Evolutionary conservation across 1,140 invertebrate species (phyloP), one percentile per base, ranked within the genome.

Genomic region (Euglossa dilemma): DNA sequence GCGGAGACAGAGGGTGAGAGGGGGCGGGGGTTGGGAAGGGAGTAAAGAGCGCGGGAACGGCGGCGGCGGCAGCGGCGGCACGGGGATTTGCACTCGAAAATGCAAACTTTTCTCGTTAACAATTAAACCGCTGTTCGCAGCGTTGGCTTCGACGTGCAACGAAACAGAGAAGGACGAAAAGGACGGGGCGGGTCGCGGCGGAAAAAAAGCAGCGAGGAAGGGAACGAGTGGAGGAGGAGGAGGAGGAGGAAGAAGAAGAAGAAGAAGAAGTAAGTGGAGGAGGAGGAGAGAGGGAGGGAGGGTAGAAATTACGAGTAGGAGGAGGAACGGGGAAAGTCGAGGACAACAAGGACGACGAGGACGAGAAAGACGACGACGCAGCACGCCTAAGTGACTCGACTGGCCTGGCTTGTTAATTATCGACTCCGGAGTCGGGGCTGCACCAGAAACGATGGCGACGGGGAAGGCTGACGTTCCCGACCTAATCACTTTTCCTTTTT

Each of bases 351-450:
- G 71, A 73, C 54, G 9, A 43, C 7, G 77, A 80, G 54, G 78
- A 84, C 43, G 83, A 69, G 45, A 56, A 75, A 66, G 64, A 67
- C 63, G 64, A 81, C 70, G 71, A 80, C 25, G 71, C 56, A 43
- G 63, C 73, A 66, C 61, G 84, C 69, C 61, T 73, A 88, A 89
- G 87, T 89, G 84, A 88, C 84, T 89, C 87, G 84, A 84, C 87
- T 69, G 50, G 50, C 43, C 59, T 56, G 67, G 67, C 80, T 89
- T 89, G 93, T 93, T 94, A 93, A 94, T 94, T 94, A 94, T 94
- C 92, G 93, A 93, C 91, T 92, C 86, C 36, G 90, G 74, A 82
- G 80, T 80, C 25, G 72, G 63, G 71, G 67, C 36, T 80, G 76
- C 73, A 50, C 67, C 82, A 85, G 73, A 85, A 86, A 83, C 76